Evolutionary conservation across 2,888 invertebrate genomes (phyloP), one percentile per base, ranked within the genome.

Genomic region (Dryobota labecula): DNA sequence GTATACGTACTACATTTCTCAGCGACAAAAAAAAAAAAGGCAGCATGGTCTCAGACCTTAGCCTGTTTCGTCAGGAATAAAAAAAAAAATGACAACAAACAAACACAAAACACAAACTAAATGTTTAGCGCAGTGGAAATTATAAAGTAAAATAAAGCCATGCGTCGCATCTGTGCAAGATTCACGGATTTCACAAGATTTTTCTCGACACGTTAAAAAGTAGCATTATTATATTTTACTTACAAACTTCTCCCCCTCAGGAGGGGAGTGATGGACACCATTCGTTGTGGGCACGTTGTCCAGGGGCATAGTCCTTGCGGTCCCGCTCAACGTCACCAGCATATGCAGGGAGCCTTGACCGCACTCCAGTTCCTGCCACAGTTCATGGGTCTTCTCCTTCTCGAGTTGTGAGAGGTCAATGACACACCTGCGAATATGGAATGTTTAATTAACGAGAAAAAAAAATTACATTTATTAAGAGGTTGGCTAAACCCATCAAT

Each of bases 291-390:
- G 93, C 51, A 95, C 89, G 76, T 88, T 92, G 84, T 95, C 95
- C 8, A 89, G 54, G 0, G 88, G 81, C 33, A 88, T 68, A n/a
- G 75, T 83, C 51, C 92, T 87, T 2, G 89, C 88, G 0, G 94
- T 87, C 2, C 92, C 93, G 69, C 92, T 93, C 74, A 95, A 83
- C 0, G 96, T 95, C 57, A 95, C 85, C 76, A 95, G 86, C 85
- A 96, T 81, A 78, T 96, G 96, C 13, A 96, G 61, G 47, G 91
- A 89, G 0, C 96, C 96, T 81, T 90, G 92, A 2, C 96, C 95
- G 64, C 95, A 94, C 72, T 95, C 95, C 82, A 95, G 80, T 68
- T 94, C 91, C 75, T 93, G 93, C 95, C 95, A 95, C 15, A 96
- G 76, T 70, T 96, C 95, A 70, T 95, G 94, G 6, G 96, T 95